Percentiles rank a stretch among this genome's conserved stretches.
These are phyloP conservation scores for Hyles vespertilio DNA, from an alignment of 1,140 invertebrate genomes.

Conservation along the genomic window DNA sequence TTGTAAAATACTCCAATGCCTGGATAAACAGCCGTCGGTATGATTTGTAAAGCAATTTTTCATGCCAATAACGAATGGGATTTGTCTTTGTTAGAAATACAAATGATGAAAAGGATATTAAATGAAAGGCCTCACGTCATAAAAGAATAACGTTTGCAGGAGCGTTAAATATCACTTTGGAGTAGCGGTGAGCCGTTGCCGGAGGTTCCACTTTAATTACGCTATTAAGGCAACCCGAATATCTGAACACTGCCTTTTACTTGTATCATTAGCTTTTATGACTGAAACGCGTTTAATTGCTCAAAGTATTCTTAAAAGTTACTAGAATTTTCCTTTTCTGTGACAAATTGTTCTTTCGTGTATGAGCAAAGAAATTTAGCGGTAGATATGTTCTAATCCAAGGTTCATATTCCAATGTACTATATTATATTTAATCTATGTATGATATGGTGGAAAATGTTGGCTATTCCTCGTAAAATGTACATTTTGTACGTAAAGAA, in stretches of 20 bases:
- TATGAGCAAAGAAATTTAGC: too few species aligned
- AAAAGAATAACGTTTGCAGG: slow-evolving; percentile 35
- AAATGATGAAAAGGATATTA: slow-evolving; percentile 13
- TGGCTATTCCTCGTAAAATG: too few species aligned
- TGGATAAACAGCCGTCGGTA: too few species aligned
- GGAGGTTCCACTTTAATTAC: slow-evolving; percentile 18
- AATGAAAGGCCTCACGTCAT: slow-evolving; percentile 25
- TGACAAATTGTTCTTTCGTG: too few species aligned
- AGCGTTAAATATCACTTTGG: slow-evolving; percentile 40
- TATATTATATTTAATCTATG: too few species aligned
- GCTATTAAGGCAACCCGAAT: slow-evolving; percentile 11
- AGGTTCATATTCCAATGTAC: too few species aligned
- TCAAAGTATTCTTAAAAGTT: slow-evolving; percentile 1
- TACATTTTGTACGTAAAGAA: too few species aligned
- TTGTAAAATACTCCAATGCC: too few species aligned
- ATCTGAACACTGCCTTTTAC: slow-evolving; percentile 10
- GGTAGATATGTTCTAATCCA: too few species aligned
- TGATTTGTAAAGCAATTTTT: too few species aligned
- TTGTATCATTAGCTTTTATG: slow-evolving; percentile 8
- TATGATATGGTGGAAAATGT: too few species aligned
- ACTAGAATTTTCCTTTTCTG: neutral
- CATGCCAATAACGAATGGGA: too few species aligned
- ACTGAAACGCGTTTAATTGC: slow-evolving; percentile 4
- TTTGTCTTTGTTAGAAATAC: slow-evolving; percentile 6
- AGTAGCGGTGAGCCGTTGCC: slow-evolving; percentile 10